phyloP scores from a whole-genome alignment of 2,113 vertebrate species.

The Silurus glanis region DNA sequence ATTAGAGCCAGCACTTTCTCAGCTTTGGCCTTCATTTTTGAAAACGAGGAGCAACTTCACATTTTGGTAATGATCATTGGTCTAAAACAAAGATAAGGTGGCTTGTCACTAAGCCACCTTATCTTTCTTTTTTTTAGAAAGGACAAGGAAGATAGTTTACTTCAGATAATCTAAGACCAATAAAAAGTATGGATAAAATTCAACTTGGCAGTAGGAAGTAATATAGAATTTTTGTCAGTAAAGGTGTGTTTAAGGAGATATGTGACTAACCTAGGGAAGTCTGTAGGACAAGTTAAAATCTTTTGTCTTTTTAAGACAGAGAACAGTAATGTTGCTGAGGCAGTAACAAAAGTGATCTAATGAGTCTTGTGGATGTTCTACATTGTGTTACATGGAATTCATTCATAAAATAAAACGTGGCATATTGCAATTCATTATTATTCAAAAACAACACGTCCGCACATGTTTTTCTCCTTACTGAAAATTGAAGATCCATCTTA shows the following conservation, averaged over 20 bases:
- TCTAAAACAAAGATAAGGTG: no score
- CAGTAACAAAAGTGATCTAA: not conserved
- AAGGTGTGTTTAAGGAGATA: not conserved
- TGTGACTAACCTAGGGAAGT: not conserved
- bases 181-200: not conserved
- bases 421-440: not conserved
- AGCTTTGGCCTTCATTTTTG: conserved; percentile 68
- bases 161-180: not conserved
- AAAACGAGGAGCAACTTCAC: conserved; percentile 55
- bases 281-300: not conserved
- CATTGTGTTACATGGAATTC: not conserved
- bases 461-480: not conserved
- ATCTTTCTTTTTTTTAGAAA: not conserved
- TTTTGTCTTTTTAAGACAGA: not conserved
- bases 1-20: conserved; percentile 59
- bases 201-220: not conserved
- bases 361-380: not conserved
- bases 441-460: not conserved
- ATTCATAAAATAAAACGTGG: not conserved
- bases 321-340: not conserved
- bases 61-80: conserved; percentile 66
- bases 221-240: not conserved
- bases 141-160: not conserved
- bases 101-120: not conserved
- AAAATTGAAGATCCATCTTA: no score